Percentiles rank a stretch among this genome's conserved stretches.
Evolutionary conservation across 2,113 vertebrate genomes (phyloP).

Genomic region (Erpornis zantholeuca): DNA sequence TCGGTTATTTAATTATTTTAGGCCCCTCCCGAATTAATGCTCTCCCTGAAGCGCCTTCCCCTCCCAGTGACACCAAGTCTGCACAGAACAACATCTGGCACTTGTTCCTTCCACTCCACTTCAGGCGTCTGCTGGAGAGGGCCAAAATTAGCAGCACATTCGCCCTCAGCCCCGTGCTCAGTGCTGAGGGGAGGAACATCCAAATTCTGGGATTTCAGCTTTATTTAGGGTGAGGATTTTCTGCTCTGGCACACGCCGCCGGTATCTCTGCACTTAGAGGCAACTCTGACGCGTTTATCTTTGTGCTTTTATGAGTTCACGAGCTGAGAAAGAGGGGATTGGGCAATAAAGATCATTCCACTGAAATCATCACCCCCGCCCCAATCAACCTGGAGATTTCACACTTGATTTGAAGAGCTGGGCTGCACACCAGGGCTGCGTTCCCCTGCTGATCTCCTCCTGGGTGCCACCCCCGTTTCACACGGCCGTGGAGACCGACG

Average conservation of each 20-base stretch:
- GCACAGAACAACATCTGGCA: conserved; percentile 10
- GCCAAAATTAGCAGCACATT: background rate
- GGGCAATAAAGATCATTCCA: background rate
- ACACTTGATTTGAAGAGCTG: background rate
- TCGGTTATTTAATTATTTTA: conserved; percentile 39
- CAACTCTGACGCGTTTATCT: background rate
- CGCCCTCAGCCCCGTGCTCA: background rate
- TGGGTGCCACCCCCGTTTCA: background rate
- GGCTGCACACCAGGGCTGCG: background rate
- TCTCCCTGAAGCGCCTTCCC: conserved; percentile 40
- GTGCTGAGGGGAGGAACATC: background rate
- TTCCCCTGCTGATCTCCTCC: background rate
- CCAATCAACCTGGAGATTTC: background rate
- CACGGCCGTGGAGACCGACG: background rate
- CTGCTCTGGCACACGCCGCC: background rate
- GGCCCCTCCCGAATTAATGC: background rate
- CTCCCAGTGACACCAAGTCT: conserved; percentile 52
- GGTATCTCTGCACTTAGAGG: background rate
- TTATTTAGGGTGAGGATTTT: background rate
- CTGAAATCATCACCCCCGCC: background rate
- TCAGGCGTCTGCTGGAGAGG: background rate
- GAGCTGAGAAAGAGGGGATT: background rate
- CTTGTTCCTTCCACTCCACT: background rate
- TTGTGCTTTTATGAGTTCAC: background rate
- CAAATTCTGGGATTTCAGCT: background rate